Conservation (phyloP, 2,113 vertebrate genomes). For the Laticauda colubrina region DNA sequence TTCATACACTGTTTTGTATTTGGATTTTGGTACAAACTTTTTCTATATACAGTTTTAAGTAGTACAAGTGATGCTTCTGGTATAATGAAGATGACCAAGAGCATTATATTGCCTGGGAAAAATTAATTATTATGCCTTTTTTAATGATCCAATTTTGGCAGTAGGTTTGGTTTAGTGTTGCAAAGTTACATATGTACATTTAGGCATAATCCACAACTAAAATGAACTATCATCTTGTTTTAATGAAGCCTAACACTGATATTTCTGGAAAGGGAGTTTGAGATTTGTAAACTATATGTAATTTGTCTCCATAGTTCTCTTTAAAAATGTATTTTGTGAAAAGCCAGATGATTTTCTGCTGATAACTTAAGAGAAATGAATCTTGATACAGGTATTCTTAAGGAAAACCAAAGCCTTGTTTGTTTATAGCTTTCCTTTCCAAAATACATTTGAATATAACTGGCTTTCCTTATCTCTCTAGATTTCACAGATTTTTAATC, state of each 20-base stretch:
- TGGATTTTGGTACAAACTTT: not conserved
- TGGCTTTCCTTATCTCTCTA: not conserved
- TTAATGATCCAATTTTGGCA: not conserved
- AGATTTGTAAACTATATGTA: not conserved
- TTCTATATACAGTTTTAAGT: not conserved
- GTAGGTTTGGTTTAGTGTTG: not conserved
- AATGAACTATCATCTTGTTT: not conserved
- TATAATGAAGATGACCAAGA: not conserved
- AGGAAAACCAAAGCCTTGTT: not conserved
- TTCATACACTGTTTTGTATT: not conserved
- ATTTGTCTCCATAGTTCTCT: not conserved
- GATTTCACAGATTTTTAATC: not conserved
- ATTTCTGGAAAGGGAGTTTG: not conserved
- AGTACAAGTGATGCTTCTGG: not conserved
- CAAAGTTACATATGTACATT: not conserved
- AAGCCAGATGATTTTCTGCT: slow-evolving; percentile 1
- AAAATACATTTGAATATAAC: not conserved
- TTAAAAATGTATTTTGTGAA: not conserved
- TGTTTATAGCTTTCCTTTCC: slow-evolving; percentile 7
- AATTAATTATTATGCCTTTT: not conserved
- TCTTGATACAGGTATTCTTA: not conserved
- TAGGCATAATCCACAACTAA: not conserved
- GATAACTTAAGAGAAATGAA: slow-evolving; percentile 3
- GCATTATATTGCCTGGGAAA: not conserved
- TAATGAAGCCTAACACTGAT: not conserved